Conservation (phyloP, 2,888 invertebrate species). For the Aromia moschata region DNA sequence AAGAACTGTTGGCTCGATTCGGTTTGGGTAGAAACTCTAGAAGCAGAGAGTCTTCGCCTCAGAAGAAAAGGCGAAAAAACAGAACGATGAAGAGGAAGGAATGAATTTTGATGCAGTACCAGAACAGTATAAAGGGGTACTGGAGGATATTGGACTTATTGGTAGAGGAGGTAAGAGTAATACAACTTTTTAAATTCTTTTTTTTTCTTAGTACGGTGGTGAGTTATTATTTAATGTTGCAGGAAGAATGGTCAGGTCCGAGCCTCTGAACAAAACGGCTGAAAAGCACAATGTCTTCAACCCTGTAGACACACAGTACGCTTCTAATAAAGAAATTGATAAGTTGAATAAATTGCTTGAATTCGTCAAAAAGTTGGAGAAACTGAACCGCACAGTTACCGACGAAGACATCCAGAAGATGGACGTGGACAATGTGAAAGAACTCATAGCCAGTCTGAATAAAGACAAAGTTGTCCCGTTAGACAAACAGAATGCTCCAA, state of each 20-base stretch:
- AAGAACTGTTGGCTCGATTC: constrained; percentile 57
- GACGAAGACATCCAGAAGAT: constrained; percentile 61
- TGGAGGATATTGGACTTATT: constrained; percentile 58
- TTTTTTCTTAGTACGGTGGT: too few relatives aligned
- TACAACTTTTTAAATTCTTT: too few relatives aligned
- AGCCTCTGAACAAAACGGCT: constrained; percentile 29
- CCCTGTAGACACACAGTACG: constrained; percentile 51
- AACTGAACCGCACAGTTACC: constrained; percentile 60
- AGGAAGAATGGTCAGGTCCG: constrained; percentile 30
- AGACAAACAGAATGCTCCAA: constrained; percentile 56
- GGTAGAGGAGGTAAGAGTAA: constrained; percentile 40
- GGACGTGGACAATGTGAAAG: constrained; percentile 57
- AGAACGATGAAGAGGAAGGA: constrained; percentile 27
- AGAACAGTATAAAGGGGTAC: constrained; percentile 53
- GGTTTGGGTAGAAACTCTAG: constrained; percentile 54
- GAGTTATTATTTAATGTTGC: constrained; percentile 12
- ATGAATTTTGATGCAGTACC: constrained; percentile 58
- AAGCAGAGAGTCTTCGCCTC: constrained; percentile 40
- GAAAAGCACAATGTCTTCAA: constrained; percentile 53
- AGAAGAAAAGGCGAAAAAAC: too few relatives aligned
- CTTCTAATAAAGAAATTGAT: constrained; percentile 65
- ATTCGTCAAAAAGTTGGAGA: constrained; percentile 63
- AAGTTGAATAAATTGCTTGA: constrained; percentile 64
- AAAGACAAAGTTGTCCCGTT: constrained; percentile 45
- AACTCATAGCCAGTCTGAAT: constrained; percentile 54